Base-by-base conservation (phyloP, 2,888 invertebrate species). In the Andricus curvator region DNA sequence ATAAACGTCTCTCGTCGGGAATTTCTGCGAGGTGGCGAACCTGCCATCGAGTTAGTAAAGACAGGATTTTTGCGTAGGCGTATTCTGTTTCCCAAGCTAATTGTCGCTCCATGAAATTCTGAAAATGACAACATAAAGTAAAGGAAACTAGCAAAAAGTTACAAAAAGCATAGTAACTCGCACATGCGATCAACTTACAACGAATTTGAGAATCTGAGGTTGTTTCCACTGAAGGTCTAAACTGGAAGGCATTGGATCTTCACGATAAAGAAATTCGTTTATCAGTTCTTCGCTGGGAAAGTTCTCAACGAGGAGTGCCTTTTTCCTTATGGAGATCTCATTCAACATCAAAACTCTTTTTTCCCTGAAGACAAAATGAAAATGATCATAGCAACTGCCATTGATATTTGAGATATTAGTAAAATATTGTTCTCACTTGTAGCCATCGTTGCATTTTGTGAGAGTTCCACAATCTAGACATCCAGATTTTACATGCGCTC, bases 11-110 rank as follows among this genome's bases (percentile, higher is more conserved):
- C 22, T 86, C 84, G 0, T 79, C 48, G 4, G 88, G 84, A 51
- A 91, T 84, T 51, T 83, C 67, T 33, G 88, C 87, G 13, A 92
- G 87, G 92, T 94, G 93, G 83, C 94, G 91, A 41, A 96, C 92
- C 88, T 97, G 96, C 97, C 97, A 97, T 85, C 97, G 94, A 0
- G 96, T 96, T 33, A 96, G 90, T 66, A 97, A 90, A 0, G 97
- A 96, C 80, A 97, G 93, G 85, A 97, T 95, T 91, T 97, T 97
- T 88, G 96, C 95, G 84, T 97, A 95, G 62, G 96, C 94, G 90
- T 97, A 97, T 48, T 95, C 94, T 88, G 96, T 95, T 4, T 95
- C 94, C 97, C 97, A 97, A 84, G 94, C 94, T 78, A 97, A 91
- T 87, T 96, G 95, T 81, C 93, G 93, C 0, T 94, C 93, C 93